A percentile compares a stretch with the other conserved stretches of the same genome.
Evolutionary conservation across 2,888 invertebrate species (phyloP).

Genomic region (Danaus chrysippus): DNA sequence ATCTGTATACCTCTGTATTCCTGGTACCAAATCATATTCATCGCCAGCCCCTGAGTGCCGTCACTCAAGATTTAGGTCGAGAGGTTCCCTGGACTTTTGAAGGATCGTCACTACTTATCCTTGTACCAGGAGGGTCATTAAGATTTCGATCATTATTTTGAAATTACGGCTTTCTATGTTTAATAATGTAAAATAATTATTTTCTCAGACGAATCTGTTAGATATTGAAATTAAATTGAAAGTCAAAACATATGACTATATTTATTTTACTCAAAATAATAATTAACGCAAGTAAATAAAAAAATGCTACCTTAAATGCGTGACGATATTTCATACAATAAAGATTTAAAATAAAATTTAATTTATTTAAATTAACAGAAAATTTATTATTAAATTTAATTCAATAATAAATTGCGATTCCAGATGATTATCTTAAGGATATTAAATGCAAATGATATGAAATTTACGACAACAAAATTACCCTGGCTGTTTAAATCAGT

Average conservation of each 20-base stretch:
- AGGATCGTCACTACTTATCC: constrained; percentile 24
- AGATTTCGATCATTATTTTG: constrained; percentile 24
- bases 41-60: constrained; percentile 20
- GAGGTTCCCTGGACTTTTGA: constrained; percentile 21
- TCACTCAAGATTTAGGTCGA: constrained; percentile 27
- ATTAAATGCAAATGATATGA: constrained; percentile 30
- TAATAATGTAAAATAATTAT: constrained; percentile 9
- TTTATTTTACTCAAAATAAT: no score
- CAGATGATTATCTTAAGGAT: constrained; percentile 28
- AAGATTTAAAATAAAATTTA: no score
- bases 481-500: constrained; percentile 33
- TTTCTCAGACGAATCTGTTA: background rate
- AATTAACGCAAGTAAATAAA: no score
- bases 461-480: constrained; percentile 33
- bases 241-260: no score
- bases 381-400: no score
- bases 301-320: no score
- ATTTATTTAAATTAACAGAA: no score
- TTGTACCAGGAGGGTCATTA: constrained; percentile 23
- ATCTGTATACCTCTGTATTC: no score
- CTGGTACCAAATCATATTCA: constrained; percentile 5
- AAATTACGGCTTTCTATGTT: constrained; percentile 12
- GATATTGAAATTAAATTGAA: no score
- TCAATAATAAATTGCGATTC: constrained; percentile 14
- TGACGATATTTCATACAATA: no score